These are phyloP conservation scores for Hemistola chrysoprasaria DNA, from an alignment of 2,888 invertebrate species.

Conservation along the genomic window DNA sequence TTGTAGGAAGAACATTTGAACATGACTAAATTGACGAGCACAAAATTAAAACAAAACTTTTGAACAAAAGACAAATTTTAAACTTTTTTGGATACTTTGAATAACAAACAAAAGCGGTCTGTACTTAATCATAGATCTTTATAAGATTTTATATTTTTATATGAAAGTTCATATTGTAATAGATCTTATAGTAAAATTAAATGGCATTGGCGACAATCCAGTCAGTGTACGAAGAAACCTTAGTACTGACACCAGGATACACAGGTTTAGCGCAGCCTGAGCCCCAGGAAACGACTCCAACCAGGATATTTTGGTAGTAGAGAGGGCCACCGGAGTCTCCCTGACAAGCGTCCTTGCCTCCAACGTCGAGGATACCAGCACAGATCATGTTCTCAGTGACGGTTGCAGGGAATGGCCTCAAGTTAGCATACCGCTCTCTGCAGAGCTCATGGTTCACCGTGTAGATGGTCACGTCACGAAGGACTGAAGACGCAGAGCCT, in stretches of 20 bases:
- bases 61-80: no score
- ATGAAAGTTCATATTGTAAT: not conserved
- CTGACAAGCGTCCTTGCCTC: conserved; percentile 37
- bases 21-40: no score
- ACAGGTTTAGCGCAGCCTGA: conserved; percentile 57
- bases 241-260: conserved; percentile 71
- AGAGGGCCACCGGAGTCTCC: conserved; percentile 65
- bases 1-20: no score
- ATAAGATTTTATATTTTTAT: no score
- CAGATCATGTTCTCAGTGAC: conserved; percentile 48
- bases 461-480: conserved; percentile 21
- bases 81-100: no score
- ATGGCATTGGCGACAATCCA: conserved; percentile 43
- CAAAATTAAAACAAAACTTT: no score
- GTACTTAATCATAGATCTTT: no score
- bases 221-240: conserved; percentile 46
- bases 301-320: conserved; percentile 49
- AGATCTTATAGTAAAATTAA: conserved; percentile 14
- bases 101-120: no score
- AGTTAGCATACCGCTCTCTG: conserved; percentile 16
- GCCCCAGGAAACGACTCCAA: conserved; percentile 74
- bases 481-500: conserved; percentile 11
- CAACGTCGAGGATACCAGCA: conserved; percentile 38
- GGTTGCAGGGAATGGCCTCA: not conserved
- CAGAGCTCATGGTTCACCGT: conserved; percentile 21